These are phyloP conservation scores for Lethenteron camtschaticum DNA, from an alignment of 2,113 vertebrate species.

Conservation along the genomic window DNA sequence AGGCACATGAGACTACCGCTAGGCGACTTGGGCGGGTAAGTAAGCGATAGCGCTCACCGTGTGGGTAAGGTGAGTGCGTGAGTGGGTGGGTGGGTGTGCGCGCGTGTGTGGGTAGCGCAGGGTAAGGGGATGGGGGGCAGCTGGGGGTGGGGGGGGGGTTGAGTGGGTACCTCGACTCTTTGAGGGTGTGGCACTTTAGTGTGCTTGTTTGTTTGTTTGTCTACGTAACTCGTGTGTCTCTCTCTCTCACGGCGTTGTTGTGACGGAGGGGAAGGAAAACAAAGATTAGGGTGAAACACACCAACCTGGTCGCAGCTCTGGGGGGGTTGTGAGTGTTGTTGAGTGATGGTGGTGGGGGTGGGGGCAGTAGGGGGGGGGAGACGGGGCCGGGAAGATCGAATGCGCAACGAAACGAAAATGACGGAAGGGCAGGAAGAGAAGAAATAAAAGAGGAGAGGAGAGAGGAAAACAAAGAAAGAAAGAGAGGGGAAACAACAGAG, in stretches of 20 bases:
- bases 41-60: too few species aligned
- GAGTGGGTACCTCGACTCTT: background rate
- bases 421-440: background rate
- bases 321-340: too few species aligned
- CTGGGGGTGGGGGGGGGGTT: background rate
- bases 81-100: background rate
- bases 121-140: background rate
- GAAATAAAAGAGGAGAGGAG: background rate
- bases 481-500: conserved; percentile 5
- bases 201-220: too few species aligned
- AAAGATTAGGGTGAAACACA: too few species aligned
- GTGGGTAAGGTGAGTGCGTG: background rate
- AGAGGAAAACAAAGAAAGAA: background rate
- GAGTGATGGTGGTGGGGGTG: background rate
- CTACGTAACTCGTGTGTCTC: too few species aligned
- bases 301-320: too few species aligned
- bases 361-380: background rate
- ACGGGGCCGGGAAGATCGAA: background rate
- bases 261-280: too few species aligned
- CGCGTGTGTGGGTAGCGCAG: background rate
- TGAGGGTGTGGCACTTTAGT: too few species aligned
- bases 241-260: too few species aligned
- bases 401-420: background rate
- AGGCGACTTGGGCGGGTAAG: too few species aligned
- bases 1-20: too few species aligned